These are phyloP conservation scores for Metopia argyrocephala DNA, from an alignment of 2,888 invertebrate species.

Conservation along the genomic window DNA sequence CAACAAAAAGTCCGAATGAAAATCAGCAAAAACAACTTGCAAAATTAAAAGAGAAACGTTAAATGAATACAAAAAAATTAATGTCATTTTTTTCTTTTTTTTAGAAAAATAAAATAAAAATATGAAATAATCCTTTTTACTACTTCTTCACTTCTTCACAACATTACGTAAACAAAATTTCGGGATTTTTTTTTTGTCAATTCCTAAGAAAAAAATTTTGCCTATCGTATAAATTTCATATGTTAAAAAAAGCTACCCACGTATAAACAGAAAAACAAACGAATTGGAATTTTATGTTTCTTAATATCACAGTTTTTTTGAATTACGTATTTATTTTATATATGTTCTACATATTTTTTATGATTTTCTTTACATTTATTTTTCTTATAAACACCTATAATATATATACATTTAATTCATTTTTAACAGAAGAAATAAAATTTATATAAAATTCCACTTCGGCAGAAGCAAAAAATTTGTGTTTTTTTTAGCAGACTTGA, in stretches of 20 bases:
- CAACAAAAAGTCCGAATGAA: conserved; percentile 61
- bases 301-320: conserved; percentile 12
- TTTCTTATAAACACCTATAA: conserved; percentile 30
- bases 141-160: too few relatives aligned
- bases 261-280: background rate
- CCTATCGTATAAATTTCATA: background rate
- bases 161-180: too few relatives aligned
- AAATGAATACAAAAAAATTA: conserved; percentile 49
- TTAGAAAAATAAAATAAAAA: conserved; percentile 25
- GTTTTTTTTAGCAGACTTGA: conserved; percentile 23
- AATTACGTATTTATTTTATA: conserved; percentile 14
- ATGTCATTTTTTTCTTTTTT: conserved; percentile 42
- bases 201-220: background rate
- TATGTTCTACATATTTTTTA: conserved; percentile 15
- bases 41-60: conserved; percentile 48
- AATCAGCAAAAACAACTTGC: conserved; percentile 60
- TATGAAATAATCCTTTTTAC: conserved; percentile 19
- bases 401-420: conserved; percentile 58
- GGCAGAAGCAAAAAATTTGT: conserved; percentile 47
- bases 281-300: conserved; percentile 42
- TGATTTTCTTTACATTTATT: conserved; percentile 8
- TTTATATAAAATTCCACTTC: conserved; percentile 64
- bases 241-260: background rate
- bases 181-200: too few relatives aligned
- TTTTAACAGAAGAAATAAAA: conserved; percentile 53